These are phyloP conservation scores for Anisognathus igniventris DNA, from an alignment of 2,797 vertebrate genomes.

Conservation along the genomic window DNA sequence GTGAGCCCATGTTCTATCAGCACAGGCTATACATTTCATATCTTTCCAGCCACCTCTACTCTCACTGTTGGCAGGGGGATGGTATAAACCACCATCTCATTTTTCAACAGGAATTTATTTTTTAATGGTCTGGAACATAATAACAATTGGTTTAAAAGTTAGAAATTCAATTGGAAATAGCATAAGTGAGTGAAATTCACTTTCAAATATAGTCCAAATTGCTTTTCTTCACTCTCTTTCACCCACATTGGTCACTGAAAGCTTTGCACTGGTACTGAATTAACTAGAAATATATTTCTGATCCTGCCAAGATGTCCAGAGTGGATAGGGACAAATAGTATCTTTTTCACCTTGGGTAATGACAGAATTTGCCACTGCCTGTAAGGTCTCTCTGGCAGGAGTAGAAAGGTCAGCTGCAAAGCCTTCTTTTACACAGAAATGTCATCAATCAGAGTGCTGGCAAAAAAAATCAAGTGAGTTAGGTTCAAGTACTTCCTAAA, in stretches of 20 bases:
- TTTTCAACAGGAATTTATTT: background rate
- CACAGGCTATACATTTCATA: background rate
- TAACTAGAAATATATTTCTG: background rate
- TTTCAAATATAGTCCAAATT: background rate
- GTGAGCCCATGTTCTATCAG: background rate
- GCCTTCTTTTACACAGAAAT: background rate
- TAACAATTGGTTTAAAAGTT: background rate
- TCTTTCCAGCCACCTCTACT: background rate
- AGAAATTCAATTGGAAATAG: background rate
- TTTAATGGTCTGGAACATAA: background rate
- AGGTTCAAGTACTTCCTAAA: background rate
- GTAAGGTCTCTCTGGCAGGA: background rate
- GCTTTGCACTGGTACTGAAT: background rate
- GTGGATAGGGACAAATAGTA: background rate
- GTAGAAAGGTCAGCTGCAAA: background rate
- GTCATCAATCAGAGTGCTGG: background rate
- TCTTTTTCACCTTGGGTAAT: background rate
- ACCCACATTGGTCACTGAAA: background rate
- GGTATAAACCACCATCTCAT: background rate
- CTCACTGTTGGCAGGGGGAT: background rate
- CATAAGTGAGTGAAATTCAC: background rate
- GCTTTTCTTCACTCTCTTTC: background rate
- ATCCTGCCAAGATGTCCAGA: background rate
- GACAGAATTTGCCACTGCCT: background rate
- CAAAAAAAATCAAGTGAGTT: background rate